Conservation (phyloP, 2,888 invertebrate genomes). For the Aethes cnicana region DNA sequence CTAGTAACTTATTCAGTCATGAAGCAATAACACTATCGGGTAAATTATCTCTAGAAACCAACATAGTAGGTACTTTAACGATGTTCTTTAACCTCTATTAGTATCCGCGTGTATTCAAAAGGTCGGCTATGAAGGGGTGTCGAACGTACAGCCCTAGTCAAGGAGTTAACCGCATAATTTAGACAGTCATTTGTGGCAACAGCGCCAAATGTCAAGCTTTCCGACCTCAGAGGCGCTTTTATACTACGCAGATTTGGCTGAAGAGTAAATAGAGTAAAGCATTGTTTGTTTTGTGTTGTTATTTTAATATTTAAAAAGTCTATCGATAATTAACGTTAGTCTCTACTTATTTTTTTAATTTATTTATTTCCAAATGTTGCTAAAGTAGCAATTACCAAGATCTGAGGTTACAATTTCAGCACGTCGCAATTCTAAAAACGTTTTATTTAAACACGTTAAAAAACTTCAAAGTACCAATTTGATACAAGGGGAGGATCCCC, state of each 20-base stretch:
- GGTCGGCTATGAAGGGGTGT: slow-evolving; percentile 49
- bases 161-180: slow-evolving; percentile 69
- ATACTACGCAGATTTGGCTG: slow-evolving; percentile 32
- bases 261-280: neutral
- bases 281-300: too few species aligned
- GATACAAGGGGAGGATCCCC: slow-evolving; percentile 30
- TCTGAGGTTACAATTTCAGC: neutral
- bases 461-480: slow-evolving; percentile 30
- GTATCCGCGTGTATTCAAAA: slow-evolving; percentile 36
- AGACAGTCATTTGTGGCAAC: slow-evolving; percentile 62
- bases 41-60: slow-evolving; percentile 20
- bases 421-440: slow-evolving; percentile 1
- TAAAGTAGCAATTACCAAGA: too few species aligned
- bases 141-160: slow-evolving; percentile 45
- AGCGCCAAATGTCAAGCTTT: slow-evolving; percentile 60
- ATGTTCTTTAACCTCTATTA: slow-evolving; percentile 28
- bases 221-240: slow-evolving; percentile 41
- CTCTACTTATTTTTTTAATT: too few species aligned
- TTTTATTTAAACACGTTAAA: slow-evolving; percentile 21
- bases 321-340: too few species aligned
- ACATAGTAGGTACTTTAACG: slow-evolving; percentile 24
- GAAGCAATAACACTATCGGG: neutral
- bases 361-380: too few species aligned
- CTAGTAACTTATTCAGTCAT: too few species aligned
- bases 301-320: too few species aligned